Percentiles rank a stretch among this genome's conserved stretches.
These are phyloP conservation scores for Siniperca knerii DNA, from an alignment of 2,113 vertebrate species.

Conservation along the genomic window DNA sequence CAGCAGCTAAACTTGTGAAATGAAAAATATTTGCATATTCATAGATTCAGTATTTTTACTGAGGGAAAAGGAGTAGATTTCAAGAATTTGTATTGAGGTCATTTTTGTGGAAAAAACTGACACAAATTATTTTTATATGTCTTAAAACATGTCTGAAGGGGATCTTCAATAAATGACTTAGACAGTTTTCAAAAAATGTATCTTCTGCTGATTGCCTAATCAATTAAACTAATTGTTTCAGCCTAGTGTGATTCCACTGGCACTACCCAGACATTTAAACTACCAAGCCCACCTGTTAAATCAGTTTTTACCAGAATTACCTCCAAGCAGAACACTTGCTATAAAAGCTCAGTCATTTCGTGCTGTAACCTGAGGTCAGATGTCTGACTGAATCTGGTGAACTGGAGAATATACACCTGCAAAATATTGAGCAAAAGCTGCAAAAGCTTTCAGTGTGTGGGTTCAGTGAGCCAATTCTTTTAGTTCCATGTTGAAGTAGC, in stretches of 20 bases:
- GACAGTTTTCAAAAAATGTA: neutral
- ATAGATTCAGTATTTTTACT: neutral
- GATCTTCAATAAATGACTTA: neutral
- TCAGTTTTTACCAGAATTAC: neutral
- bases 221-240: neutral
- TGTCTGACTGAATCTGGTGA: neutral
- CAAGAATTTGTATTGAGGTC: too few relatives aligned
- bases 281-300: neutral
- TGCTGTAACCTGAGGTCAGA: neutral
- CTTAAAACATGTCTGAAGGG: neutral
- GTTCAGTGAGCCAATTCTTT: conserved; percentile 1
- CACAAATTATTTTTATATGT: neutral
- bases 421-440: neutral
- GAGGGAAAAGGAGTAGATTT: neutral
- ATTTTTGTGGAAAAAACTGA: too few relatives aligned
- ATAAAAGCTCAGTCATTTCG: neutral
- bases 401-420: neutral
- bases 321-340: neutral
- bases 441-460: neutral
- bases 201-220: neutral
- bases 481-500: conserved; percentile 1
- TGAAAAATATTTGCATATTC: neutral
- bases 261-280: neutral
- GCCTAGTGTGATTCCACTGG: neutral
- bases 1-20: neutral